These are phyloP conservation scores for Marisa cornuarietis DNA, from an alignment of 1,140 invertebrate species.

Conservation along the genomic window DNA sequence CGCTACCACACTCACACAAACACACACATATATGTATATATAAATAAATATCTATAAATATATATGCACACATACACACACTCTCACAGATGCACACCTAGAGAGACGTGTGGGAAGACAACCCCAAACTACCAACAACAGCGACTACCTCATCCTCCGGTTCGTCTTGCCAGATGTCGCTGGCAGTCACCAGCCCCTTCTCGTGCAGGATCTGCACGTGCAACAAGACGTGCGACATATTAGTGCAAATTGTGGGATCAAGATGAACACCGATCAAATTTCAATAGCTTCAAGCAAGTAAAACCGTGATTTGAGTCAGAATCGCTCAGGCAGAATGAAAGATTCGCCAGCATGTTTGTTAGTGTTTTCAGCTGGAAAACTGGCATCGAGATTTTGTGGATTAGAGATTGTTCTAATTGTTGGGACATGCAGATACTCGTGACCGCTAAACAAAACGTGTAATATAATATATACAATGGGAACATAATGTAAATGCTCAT, in stretches of 20 bases:
- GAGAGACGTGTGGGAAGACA: neutral
- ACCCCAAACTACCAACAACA: neutral
- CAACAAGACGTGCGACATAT: constrained; percentile 2
- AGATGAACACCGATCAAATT: too few species aligned
- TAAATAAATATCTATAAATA: neutral
- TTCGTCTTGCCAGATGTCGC: constrained; percentile 50
- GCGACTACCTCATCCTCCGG: constrained; percentile 41
- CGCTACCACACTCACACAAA: too few species aligned
- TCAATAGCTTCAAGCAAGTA: too few species aligned
- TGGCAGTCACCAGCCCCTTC: constrained; percentile 30
- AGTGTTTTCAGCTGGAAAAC: too few species aligned
- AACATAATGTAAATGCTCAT: neutral
- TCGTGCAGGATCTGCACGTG: constrained; percentile 39
- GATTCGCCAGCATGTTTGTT: too few species aligned
- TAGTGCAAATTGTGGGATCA: neutral
- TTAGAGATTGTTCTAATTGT: too few species aligned
- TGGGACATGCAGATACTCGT: neutral
- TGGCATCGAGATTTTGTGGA: neutral
- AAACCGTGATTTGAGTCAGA: too few species aligned
- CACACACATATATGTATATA: too few species aligned
- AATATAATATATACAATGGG: neutral
- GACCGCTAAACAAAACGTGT: neutral
- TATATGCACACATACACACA: neutral
- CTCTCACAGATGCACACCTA: neutral
- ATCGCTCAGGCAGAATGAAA: too few species aligned